These are phyloP conservation scores for Chaetodon trifascialis DNA, from an alignment of 2,113 vertebrate species.

Conservation along the genomic window DNA sequence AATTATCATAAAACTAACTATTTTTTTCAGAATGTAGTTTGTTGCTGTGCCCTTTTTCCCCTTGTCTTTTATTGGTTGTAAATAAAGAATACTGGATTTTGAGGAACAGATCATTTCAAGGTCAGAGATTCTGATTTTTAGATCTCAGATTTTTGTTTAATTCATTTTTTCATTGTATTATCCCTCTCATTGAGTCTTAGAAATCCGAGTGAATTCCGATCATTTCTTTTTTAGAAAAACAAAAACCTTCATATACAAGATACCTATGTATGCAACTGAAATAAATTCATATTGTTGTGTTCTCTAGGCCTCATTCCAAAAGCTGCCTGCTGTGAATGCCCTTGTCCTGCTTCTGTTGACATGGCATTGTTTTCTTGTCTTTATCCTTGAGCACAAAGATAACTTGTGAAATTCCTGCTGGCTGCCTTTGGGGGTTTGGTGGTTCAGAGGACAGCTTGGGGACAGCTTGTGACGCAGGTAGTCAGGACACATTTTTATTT, in stretches of 20 bases:
- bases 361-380: constrained; percentile 69
- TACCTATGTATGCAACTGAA: neutral
- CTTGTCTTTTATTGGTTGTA: too few relatives aligned
- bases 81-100: too few relatives aligned
- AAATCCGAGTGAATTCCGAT: too few relatives aligned
- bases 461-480: constrained; percentile 59
- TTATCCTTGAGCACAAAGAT: constrained; percentile 78
- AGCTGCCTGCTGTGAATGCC: constrained; percentile 11
- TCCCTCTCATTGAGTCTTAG: too few relatives aligned
- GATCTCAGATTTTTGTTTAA: too few relatives aligned
- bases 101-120: too few relatives aligned
- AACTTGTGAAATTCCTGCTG: constrained; percentile 79
- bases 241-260: neutral
- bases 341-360: constrained; percentile 47
- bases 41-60: neutral
- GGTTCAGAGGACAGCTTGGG: constrained; percentile 57
- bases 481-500: constrained; percentile 18
- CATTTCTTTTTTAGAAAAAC: neutral
- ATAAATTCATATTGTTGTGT: constrained; percentile 8
- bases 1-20: neutral
- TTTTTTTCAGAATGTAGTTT: neutral
- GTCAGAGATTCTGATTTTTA: too few relatives aligned
- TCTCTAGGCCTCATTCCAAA: constrained; percentile 17
- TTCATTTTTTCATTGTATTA: too few relatives aligned
- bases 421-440: constrained; percentile 60